Conservation (phyloP, 2,113 vertebrate species). For the Pan paniscus region DNA sequence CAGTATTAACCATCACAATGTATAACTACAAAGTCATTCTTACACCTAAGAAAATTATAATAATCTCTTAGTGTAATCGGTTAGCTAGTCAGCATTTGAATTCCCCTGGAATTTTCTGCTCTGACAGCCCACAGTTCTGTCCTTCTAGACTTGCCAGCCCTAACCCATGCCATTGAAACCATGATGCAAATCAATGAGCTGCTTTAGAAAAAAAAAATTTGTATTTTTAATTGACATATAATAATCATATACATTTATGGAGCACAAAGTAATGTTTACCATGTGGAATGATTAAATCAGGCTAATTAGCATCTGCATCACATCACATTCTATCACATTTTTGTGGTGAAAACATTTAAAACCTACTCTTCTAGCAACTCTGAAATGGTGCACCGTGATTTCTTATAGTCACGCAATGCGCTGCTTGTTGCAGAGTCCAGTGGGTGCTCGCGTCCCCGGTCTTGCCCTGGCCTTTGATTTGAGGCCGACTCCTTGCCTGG, state of each 20-base stretch:
- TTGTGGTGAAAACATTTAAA: not conserved
- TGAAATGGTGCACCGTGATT: not conserved
- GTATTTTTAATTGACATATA: not conserved
- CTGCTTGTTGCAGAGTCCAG: not conserved
- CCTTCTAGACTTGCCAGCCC: not conserved
- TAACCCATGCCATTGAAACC: too few relatives aligned
- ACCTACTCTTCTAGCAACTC: not conserved
- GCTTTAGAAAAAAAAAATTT: not conserved
- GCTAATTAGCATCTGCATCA: not conserved
- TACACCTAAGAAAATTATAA: not conserved
- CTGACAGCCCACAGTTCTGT: not conserved
- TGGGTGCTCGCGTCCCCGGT: not conserved
- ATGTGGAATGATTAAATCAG: not conserved
- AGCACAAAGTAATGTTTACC: not conserved
- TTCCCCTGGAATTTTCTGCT: not conserved
- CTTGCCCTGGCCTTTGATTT: not conserved
- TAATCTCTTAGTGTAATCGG: not conserved
- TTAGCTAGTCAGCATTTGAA: not conserved
- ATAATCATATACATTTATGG: not conserved
- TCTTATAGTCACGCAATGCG: not conserved
- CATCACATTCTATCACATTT: not conserved
- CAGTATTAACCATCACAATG: too few relatives aligned
- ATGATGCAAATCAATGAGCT: not conserved
- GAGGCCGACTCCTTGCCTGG: not conserved
- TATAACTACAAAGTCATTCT: not conserved